Evolutionary conservation across 2,888 invertebrate species (phyloP), one percentile per base, ranked within the genome.

Genomic region (Pollenia labialis): DNA sequence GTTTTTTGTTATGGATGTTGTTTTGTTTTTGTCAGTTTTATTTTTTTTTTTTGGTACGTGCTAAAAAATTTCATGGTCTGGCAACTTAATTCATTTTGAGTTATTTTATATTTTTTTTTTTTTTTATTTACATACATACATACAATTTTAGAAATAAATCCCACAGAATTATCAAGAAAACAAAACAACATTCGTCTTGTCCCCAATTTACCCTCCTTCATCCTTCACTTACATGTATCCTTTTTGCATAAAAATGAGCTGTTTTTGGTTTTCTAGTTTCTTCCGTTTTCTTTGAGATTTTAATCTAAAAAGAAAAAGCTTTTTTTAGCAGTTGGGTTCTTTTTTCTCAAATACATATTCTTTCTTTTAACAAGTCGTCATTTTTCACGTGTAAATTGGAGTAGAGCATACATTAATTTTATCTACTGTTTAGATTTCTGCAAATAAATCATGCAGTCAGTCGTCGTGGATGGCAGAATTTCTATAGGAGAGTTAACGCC

Each of bases 1-100:
- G 56, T 77, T 18, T 18, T 79, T 56, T 16, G 9, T 32, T 58
- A 48, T 79, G 60, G 44, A 69, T 58, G 62, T 40, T 40, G 48
- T 82, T 58, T 81, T 60, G 42, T 62, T 40, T 46, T 66, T 50
- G 69, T 74, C 58, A 66, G 32, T 60, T 72, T 50, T 32, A 54
- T 62, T 62, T 44, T 46, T 42, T 81, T 60, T 75, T 66, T 82
- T 69, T 88, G 81, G 90, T 90, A 92, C 91, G 92, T 92, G 92
- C 90, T 91, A 91, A 91, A 91, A 91, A 90, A 92, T 92, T 91
- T 92, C 91, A 92, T 91, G 92, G 92, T 92, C 92, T 92, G 90
- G 90, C 91, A 90, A 91, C 89, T 92, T 92, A 92, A 91, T 92
- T 90, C 90, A 91, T 88, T 88, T 88, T 87, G 87, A 80, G 75